Evolutionary conservation across 37 sponge, comb jelly and placozoan genomes (phyloP).

Genomic region (Mnemiopsis leidyi): DNA sequence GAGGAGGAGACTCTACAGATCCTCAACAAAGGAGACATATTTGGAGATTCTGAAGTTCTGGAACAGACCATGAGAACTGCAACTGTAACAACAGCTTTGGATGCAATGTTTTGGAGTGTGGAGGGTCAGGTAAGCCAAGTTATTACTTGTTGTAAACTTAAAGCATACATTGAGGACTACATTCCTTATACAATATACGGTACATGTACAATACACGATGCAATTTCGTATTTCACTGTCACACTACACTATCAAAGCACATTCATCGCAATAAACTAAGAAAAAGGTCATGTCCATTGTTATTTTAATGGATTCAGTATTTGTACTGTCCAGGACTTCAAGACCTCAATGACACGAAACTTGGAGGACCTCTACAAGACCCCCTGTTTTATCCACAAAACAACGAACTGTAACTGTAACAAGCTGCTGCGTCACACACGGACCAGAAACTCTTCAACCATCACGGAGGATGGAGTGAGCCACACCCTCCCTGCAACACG

Average conservation of each 20-base stretch:
- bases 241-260: too few species aligned
- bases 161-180: too few species aligned
- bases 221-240: too few species aligned
- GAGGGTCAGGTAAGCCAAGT: slow-evolving; percentile 36
- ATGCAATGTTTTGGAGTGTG: slow-evolving; percentile 33
- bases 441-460: neutral
- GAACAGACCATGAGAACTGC: neutral
- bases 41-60: slow-evolving; percentile 47
- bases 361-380: neutral
- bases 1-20: slow-evolving; percentile 55
- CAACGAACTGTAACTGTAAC: neutral
- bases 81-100: slow-evolving; percentile 13
- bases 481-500: neutral
- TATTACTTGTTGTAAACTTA: too few species aligned
- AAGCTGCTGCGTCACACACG: neutral
- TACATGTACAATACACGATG: too few species aligned
- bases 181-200: too few species aligned
- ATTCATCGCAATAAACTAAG: too few species aligned
- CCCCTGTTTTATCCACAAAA: neutral
- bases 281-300: too few species aligned
- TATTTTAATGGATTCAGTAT: too few species aligned
- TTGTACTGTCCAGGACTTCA: slow-evolving; percentile 34
- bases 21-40: slow-evolving; percentile 45
- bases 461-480: neutral
- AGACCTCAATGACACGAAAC: slow-evolving; percentile 21